phyloP scores from a whole-genome alignment of 2,113 vertebrate species.

The Oryzias woworae region DNA sequence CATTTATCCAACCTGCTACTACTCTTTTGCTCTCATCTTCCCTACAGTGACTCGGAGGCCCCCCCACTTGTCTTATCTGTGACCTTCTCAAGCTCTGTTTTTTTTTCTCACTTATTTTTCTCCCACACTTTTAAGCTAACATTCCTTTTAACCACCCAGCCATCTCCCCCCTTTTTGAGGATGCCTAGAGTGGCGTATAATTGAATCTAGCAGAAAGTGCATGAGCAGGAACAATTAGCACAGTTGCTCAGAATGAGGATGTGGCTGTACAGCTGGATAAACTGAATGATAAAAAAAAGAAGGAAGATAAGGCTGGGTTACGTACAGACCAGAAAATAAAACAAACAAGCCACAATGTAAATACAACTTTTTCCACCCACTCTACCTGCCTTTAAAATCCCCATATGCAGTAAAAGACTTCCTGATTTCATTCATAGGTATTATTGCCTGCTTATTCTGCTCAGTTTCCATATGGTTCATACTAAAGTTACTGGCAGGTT shows the following conservation, averaged over 20 bases:
- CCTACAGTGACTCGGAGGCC: constrained; percentile 23
- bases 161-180: constrained; percentile 37
- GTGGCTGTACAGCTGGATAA: constrained; percentile 72
- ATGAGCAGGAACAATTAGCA: constrained; percentile 75
- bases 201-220: constrained; percentile 74
- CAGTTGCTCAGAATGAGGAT: constrained; percentile 72
- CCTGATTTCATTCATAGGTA: too few relatives aligned
- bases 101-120: constrained; percentile 34
- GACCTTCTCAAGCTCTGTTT: constrained; percentile 37
- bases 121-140: constrained; percentile 41
- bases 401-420: too few relatives aligned
- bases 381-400: background rate
- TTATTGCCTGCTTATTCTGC: too few relatives aligned
- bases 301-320: constrained; percentile 52
- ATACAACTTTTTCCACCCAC: background rate
- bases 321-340: constrained; percentile 45
- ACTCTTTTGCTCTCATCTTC: constrained; percentile 29
- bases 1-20: constrained; percentile 42
- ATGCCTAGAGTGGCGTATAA: constrained; percentile 77
- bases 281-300: constrained; percentile 42
- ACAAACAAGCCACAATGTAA: constrained; percentile 7
- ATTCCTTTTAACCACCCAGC: constrained; percentile 44
- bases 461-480: too few relatives aligned
- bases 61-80: constrained; percentile 25
- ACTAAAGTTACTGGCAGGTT: too few relatives aligned